Evolutionary conservation across 2,888 invertebrate species (phyloP).

Genomic region (Pemphredon lugubris): DNA sequence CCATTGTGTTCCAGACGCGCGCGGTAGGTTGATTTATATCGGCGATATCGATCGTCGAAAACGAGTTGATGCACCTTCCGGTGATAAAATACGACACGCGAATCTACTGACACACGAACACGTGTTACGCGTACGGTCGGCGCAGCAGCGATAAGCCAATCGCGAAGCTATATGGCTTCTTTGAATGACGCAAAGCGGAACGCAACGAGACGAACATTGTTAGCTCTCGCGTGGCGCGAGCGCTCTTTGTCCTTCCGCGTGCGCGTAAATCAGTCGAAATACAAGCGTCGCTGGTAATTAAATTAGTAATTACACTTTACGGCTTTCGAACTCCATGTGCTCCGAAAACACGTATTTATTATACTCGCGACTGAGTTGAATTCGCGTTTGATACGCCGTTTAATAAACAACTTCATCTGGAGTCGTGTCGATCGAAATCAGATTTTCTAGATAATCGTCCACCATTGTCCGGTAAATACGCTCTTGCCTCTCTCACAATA

Average conservation of each 20-base stretch:
- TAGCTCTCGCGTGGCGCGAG: neutral
- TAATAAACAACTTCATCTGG: no score
- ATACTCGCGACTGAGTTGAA: neutral
- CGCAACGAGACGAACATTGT: constrained; percentile 32
- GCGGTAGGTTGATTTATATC: no score
- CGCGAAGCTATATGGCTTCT: constrained; percentile 26
- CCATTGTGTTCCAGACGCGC: no score
- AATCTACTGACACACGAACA: neutral
- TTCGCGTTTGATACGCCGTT: no score
- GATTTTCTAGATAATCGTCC: neutral
- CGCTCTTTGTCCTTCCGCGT: neutral
- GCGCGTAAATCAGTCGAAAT: no score
- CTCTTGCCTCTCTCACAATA: neutral
- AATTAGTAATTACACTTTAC: no score
- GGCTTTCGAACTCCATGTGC: neutral
- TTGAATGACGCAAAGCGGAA: constrained; percentile 45
- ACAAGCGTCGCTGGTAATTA: no score
- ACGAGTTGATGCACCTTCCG: constrained; percentile 3
- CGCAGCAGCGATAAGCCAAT: constrained; percentile 44
- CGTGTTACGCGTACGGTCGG: constrained; percentile 8
- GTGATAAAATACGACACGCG: constrained; percentile 1
- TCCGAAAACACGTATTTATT: neutral
- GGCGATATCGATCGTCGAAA: no score
- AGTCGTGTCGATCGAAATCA: neutral
- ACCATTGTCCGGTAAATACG: neutral